These are phyloP conservation scores for Allolobophora icterica DNA, from an alignment of 2,888 invertebrate genomes.

Conservation along the genomic window DNA sequence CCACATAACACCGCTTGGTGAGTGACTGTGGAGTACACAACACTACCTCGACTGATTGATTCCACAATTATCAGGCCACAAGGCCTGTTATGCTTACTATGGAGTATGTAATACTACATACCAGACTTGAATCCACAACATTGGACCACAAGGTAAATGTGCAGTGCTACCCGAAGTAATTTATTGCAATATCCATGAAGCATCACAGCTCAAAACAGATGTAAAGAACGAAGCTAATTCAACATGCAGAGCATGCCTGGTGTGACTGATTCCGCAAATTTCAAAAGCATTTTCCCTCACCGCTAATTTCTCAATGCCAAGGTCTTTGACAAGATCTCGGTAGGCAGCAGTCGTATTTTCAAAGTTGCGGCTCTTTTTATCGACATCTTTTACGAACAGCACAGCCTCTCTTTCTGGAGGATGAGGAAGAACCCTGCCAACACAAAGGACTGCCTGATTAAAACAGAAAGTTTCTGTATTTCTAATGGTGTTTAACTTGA, in stretches of 20 bases:
- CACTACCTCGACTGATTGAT: not conserved
- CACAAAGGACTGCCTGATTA: slow-evolving; percentile 32
- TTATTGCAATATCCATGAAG: no score
- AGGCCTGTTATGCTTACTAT: no score
- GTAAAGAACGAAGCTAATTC: not conserved
- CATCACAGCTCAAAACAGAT: not conserved
- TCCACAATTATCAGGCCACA: no score
- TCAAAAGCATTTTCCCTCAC: not conserved
- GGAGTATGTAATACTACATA: no score
- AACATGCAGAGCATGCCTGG: not conserved
- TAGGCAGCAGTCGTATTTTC: slow-evolving; percentile 79
- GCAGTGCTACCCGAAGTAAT: not conserved
- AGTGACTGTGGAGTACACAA: not conserved
- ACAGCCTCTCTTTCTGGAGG: slow-evolving; percentile 73
- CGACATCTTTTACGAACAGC: slow-evolving; percentile 79
- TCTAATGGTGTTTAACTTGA: not conserved
- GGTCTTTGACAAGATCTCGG: slow-evolving; percentile 73
- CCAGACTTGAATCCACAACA: no score
- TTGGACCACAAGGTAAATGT: not conserved
- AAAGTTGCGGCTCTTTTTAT: slow-evolving; percentile 76
- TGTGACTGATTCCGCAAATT: not conserved
- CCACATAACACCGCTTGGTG: no score
- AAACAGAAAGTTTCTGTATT: not conserved
- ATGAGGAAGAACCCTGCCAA: slow-evolving; percentile 55
- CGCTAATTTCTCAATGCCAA: slow-evolving; percentile 68